Percentiles rank a stretch among this genome's conserved stretches.
These are phyloP conservation scores for Taurulus bubalis DNA, from an alignment of 2,113 vertebrate genomes.

Conservation along the genomic window DNA sequence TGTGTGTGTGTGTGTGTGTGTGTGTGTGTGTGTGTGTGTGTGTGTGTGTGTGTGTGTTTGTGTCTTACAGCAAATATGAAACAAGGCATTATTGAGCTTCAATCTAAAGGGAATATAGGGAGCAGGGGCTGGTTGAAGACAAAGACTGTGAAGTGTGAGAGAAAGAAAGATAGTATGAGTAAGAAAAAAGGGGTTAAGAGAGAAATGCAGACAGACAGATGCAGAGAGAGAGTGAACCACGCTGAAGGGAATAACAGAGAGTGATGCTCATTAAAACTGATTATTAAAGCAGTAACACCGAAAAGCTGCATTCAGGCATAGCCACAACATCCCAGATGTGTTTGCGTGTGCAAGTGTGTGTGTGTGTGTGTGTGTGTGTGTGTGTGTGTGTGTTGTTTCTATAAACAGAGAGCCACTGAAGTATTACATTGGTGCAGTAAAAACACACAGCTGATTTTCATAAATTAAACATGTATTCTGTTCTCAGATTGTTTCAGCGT, in stretches of 20 bases:
- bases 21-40: too few species aligned
- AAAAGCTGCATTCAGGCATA: constrained; percentile 72
- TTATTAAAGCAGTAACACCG: constrained; percentile 85
- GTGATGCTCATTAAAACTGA: constrained; percentile 87
- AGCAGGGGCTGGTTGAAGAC: constrained; percentile 12
- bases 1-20: constrained; percentile 3
- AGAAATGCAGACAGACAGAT: constrained; percentile 54
- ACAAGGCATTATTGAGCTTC: constrained; percentile 80
- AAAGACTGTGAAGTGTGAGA: background rate
- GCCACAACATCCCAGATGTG: constrained; percentile 65
- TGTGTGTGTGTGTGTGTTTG: too few species aligned
- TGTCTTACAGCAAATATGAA: constrained; percentile 71
- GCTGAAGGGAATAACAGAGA: constrained; percentile 81
- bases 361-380: constrained; percentile 21
- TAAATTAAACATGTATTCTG: constrained; percentile 45
- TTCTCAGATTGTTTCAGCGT: constrained; percentile 1
- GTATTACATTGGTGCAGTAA: constrained; percentile 11
- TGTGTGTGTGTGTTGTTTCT: constrained; percentile 22
- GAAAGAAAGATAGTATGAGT: background rate
- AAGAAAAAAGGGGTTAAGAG: constrained; percentile 3
- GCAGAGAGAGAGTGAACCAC: constrained; percentile 49
- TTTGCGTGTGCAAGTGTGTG: background rate
- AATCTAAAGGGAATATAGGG: constrained; percentile 68
- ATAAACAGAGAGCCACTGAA: constrained; percentile 46
- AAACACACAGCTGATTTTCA: constrained; percentile 46